A percentile compares a stretch with the other conserved stretches of the same genome.
phyloP scores from a whole-genome alignment of 2,888 invertebrate species.

The Balanococcus diminutus region DNA sequence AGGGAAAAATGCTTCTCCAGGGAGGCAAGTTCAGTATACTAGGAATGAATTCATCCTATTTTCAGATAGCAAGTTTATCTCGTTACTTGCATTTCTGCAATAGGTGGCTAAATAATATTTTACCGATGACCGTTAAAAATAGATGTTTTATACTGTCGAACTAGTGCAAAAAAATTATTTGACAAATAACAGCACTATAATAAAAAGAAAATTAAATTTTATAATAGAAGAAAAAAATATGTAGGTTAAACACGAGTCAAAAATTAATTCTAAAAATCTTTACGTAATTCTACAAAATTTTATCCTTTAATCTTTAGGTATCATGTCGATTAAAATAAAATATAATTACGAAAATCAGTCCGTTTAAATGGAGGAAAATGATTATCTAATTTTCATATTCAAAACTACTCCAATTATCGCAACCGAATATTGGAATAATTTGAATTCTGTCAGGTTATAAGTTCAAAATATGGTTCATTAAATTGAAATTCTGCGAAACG shows the following conservation, averaged over 20 bases:
- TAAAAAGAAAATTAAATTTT: not conserved
- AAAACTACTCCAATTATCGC: not conserved
- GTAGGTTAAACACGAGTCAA: not conserved
- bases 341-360: no score
- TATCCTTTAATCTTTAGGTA: no score
- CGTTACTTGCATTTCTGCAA: not conserved
- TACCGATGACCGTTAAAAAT: not conserved
- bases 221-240: not conserved
- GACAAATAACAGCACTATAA: not conserved
- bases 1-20: conserved; percentile 45
- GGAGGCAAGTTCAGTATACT: conserved; percentile 14
- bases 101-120: not conserved
- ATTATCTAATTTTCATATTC: not conserved
- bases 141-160: not conserved
- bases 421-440: not conserved
- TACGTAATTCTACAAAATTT: no score
- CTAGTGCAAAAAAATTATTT: not conserved
- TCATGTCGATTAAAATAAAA: no score
- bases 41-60: conserved; percentile 1
- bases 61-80: not conserved
- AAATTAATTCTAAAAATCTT: not conserved
- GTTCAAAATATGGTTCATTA: not conserved
- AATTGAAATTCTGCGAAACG: not conserved
- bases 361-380: not conserved
- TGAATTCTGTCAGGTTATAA: not conserved